Conservation (phyloP, 2,888 invertebrate species). For the Hanleya hanleyi region DNA sequence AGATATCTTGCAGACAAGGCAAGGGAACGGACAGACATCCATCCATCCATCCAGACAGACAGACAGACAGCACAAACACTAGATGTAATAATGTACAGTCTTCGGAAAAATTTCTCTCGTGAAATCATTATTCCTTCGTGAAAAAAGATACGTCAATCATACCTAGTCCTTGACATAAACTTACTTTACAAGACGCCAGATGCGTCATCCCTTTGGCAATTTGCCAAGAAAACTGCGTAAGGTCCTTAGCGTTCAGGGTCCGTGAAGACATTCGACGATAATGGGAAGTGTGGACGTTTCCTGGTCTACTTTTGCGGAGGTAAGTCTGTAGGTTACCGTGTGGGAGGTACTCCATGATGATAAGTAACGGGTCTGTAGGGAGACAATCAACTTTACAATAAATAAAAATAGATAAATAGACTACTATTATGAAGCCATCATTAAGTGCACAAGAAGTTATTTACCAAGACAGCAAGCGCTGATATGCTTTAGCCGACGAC, state of each 20-base stretch:
- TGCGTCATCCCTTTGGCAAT: constrained; percentile 92
- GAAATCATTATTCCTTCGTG: too few relatives aligned
- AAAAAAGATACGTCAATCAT: too few relatives aligned
- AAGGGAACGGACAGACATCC: too few relatives aligned
- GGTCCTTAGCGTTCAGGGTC: constrained; percentile 87
- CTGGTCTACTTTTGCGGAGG: constrained; percentile 83
- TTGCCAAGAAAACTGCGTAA: constrained; percentile 93
- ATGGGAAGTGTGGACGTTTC: background rate
- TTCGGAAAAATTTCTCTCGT: too few relatives aligned
- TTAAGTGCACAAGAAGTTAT: too few relatives aligned
- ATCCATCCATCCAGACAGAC: too few relatives aligned
- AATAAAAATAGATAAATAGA: background rate
- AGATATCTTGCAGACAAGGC: too few relatives aligned
- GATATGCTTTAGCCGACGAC: too few relatives aligned
- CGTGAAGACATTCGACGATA: constrained; percentile 75
- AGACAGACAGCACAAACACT: too few relatives aligned
- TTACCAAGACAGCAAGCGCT: too few relatives aligned
- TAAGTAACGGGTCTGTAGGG: constrained; percentile 91
- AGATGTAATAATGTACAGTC: too few relatives aligned
- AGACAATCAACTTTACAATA: constrained; percentile 54
- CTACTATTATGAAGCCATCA: background rate
- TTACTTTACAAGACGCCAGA: constrained; percentile 85
- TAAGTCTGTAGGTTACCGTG: constrained; percentile 93
- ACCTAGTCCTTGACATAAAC: too few relatives aligned
- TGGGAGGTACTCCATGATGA: constrained; percentile 93